phyloP scores from a whole-genome alignment of 2,888 invertebrate genomes.

The Drosophila fungiperda region DNA sequence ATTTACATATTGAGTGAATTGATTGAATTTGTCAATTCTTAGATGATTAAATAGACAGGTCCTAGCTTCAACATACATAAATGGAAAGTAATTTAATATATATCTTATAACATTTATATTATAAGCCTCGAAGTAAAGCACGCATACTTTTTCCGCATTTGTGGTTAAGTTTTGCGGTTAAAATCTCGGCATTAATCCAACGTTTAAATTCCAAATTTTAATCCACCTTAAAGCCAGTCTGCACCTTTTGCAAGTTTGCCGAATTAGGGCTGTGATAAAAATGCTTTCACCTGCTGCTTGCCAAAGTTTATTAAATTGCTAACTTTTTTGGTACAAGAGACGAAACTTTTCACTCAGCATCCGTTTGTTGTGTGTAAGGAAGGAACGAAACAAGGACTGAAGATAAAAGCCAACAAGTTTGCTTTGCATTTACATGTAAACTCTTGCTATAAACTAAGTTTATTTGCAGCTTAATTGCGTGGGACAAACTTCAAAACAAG shows the following conservation, averaged over 20 bases:
- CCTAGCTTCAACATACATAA: background rate
- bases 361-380: constrained; percentile 18
- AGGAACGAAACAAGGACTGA: background rate
- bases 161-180: background rate
- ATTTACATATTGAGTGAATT: constrained; percentile 48
- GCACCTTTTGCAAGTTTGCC: constrained; percentile 2
- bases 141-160: background rate
- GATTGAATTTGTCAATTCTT: background rate
- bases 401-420: constrained; percentile 66
- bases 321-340: constrained; percentile 38
- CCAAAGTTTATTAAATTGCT: constrained; percentile 49
- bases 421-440: constrained; percentile 62
- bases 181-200: background rate
- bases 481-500: constrained; percentile 38
- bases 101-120: background rate
- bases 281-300: background rate
- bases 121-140: background rate
- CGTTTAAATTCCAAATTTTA: background rate
- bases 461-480: constrained; percentile 72
- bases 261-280: constrained; percentile 8
- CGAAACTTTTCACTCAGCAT: constrained; percentile 61
- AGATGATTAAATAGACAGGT: background rate
- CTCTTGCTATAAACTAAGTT: constrained; percentile 57
- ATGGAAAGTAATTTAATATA: background rate
- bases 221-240: background rate